Conservation (phyloP, 2,113 vertebrate genomes). For the Tychaedon coryphoeus region DNA sequence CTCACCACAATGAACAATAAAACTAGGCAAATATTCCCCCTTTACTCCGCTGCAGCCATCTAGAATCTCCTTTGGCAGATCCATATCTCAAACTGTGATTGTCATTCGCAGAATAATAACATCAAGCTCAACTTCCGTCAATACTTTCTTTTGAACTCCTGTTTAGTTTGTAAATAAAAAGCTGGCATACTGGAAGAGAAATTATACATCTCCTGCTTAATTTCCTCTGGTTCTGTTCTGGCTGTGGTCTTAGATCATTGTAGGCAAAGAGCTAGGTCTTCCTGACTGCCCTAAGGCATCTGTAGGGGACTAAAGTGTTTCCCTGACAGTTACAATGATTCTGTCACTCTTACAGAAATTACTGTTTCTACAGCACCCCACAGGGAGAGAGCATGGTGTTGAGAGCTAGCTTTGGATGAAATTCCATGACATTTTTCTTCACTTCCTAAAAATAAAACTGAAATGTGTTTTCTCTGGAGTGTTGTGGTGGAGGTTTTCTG, state of each 20-base stretch:
- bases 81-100: neutral
- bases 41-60: neutral
- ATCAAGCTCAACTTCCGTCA: neutral
- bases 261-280: neutral
- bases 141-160: neutral
- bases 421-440: neutral
- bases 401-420: neutral
- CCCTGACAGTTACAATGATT: neutral
- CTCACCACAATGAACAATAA: neutral
- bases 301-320: neutral
- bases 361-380: neutral
- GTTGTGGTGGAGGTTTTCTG: neutral
- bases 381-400: neutral
- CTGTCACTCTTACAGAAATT: conserved; percentile 14
- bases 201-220: neutral
- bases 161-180: neutral
- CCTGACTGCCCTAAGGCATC: neutral
- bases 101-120: neutral
- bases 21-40: neutral
- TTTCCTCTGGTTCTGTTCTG: neutral
- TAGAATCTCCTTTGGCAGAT: neutral
- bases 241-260: neutral
- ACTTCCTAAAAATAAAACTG: neutral
- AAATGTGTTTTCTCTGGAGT: neutral
- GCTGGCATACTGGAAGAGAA: neutral